Base-by-base conservation (phyloP, 2,797 vertebrate species). In the Pangasius larnaudii region DNA sequence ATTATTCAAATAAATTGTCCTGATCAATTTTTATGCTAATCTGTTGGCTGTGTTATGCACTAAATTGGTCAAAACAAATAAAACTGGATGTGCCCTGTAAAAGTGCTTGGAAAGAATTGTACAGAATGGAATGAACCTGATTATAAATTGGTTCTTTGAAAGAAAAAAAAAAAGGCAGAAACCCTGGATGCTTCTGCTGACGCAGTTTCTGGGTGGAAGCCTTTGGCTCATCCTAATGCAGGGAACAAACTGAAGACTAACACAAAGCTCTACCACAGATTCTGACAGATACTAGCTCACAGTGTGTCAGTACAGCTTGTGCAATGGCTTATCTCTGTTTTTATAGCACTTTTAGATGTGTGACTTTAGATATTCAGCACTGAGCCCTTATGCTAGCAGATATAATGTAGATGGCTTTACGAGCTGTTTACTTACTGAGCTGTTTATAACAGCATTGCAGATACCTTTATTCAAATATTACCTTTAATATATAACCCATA, bases 271-370 rank as follows among this genome's bases (percentile, higher is more conserved):
- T 49, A 3, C 80, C 42, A 65, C 18, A 30, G 63, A 22, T 84
- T 33, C 27, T 33, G 16, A 33, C 61, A 67, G 16, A 22, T 4
- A 24, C 61, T 51, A 22, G 9, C 3, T 39, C 13, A 18, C 22
- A 53, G 16, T 16, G 18, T 72, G 10, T 61, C 87, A 39, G 71
- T 67, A 56, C 61, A 67, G 19, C 63, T 18, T 78, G 59, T 79
- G 65, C 46, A 77, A 59, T 56, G 61, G 81, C 82, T 84, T 88
- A 88, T 84, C 82, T 84, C 30, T 78, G 87, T 33, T 84, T 78
- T 77, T 84, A 84, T 78, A 67, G 72, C 59, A 84, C 72, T 56
- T 88, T 22, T 84, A 63, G 78, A 65, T 67, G 24, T n/a, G 46
- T 39, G 14, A 39, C 24, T 84, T 42, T 42, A 42, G 42, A 33